These are phyloP conservation scores for Cataglyphis livida DNA, from an alignment of 2,888 invertebrate genomes.

Conservation along the genomic window DNA sequence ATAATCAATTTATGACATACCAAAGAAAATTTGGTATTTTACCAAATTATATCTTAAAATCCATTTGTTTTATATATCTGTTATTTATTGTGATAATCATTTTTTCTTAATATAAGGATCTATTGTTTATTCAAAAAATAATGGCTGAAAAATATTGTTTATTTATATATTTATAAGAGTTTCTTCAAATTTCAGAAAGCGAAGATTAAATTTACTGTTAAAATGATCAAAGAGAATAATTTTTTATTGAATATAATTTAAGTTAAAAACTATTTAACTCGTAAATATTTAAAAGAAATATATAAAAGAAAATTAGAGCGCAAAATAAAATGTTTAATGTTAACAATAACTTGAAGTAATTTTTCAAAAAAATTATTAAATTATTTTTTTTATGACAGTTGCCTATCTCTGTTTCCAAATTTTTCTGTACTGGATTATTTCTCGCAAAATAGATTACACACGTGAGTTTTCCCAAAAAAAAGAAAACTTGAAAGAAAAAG, in stretches of 20 bases:
- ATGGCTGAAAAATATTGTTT: neutral
- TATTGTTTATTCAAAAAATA: neutral
- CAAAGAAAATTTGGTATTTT: too few relatives aligned
- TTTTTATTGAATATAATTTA: neutral
- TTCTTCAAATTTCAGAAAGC: neutral
- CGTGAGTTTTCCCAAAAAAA: neutral
- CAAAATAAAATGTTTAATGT: neutral
- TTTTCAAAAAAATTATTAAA: neutral
- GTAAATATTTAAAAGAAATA: neutral
- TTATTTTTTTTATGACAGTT: neutral
- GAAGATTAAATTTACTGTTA: neutral
- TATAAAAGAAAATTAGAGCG: neutral
- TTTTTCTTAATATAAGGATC: neutral
- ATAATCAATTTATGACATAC: neutral
- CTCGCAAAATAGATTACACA: neutral
- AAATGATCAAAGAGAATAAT: neutral
- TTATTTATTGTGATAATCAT: neutral
- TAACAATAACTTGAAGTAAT: neutral
- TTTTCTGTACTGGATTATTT: neutral
- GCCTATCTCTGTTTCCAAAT: neutral
- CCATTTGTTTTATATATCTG: neutral
- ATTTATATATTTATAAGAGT: neutral
- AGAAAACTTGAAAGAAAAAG: neutral
- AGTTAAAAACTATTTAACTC: neutral
- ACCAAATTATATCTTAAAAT: neutral